These are phyloP conservation scores for Griposia aprilina DNA, from an alignment of 2,888 invertebrate genomes.

Conservation along the genomic window DNA sequence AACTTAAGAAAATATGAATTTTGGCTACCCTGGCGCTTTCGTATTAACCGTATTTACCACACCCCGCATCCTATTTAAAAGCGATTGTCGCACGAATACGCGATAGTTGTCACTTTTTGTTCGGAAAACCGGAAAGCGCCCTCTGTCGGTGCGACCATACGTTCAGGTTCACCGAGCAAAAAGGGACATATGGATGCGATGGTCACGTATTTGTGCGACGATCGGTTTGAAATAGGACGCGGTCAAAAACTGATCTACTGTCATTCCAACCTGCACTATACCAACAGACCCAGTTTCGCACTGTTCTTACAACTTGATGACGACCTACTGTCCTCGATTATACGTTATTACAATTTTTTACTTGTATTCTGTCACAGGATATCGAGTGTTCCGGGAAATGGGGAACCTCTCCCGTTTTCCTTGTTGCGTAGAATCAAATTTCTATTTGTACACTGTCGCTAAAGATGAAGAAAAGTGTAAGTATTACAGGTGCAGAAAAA, in stretches of 20 bases:
- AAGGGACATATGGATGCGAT: too few relatives aligned
- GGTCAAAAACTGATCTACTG: conserved; percentile 33
- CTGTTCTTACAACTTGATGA: conserved; percentile 66
- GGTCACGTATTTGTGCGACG: too few relatives aligned
- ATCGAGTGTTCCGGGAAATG: conserved; percentile 40
- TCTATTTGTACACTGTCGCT: conserved; percentile 17
- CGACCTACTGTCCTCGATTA: conserved; percentile 65
- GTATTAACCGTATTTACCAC: too few relatives aligned
- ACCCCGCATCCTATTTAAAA: too few relatives aligned
- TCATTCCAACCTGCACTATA: background rate
- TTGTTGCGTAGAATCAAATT: conserved; percentile 1
- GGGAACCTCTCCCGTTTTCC: conserved; percentile 26
- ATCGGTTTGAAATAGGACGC: too few relatives aligned
- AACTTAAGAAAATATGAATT: too few relatives aligned
- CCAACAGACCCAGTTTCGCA: conserved; percentile 41
- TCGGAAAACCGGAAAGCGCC: too few relatives aligned
- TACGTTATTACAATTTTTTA: conserved; percentile 65
- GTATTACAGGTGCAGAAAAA: conserved; percentile 6
- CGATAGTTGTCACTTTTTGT: too few relatives aligned
- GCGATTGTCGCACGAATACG: too few relatives aligned
- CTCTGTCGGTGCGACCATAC: too few relatives aligned
- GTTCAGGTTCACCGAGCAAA: too few relatives aligned
- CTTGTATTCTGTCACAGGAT: conserved; percentile 44
- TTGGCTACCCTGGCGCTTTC: too few relatives aligned
- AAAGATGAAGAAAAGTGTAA: background rate